phyloP scores from a whole-genome alignment of 2,888 invertebrate species.

The Limnephilus auricula region DNA sequence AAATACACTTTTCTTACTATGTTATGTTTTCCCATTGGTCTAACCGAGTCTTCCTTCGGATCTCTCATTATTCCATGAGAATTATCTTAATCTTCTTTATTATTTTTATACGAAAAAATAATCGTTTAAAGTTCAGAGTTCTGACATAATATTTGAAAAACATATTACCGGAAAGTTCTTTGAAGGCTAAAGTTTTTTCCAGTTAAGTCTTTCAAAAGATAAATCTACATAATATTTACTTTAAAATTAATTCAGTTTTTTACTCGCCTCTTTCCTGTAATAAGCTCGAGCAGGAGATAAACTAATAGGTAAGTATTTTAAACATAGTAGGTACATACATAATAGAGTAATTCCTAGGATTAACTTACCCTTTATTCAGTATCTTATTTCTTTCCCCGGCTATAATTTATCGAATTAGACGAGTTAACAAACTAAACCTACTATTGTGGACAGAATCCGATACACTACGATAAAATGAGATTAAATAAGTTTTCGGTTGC shows the following conservation, averaged over 20 bases:
- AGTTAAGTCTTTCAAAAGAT: neutral
- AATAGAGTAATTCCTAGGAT: neutral
- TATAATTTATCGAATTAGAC: conserved; percentile 17
- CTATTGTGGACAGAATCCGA: conserved; percentile 29
- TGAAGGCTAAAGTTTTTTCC: neutral
- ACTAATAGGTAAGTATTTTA: neutral
- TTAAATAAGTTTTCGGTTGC: conserved; percentile 34
- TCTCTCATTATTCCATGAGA: neutral
- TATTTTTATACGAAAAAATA: neutral
- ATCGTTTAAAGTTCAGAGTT: neutral
- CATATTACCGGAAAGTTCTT: neutral
- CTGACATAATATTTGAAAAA: neutral
- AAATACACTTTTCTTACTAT: neutral
- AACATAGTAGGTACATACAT: neutral
- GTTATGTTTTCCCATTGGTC: neutral
- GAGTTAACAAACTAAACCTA: conserved; percentile 20
- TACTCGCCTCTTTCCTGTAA: neutral
- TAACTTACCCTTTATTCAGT: neutral
- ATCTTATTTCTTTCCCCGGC: neutral
- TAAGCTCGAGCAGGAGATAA: neutral
- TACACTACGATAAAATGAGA: conserved; percentile 42
- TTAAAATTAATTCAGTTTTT: neutral
- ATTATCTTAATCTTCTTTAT: neutral
- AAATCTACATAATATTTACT: neutral
- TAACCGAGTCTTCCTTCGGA: neutral